Evolutionary conservation across 2,113 vertebrate species (phyloP).

Genomic region (Bathybates hornii): DNA sequence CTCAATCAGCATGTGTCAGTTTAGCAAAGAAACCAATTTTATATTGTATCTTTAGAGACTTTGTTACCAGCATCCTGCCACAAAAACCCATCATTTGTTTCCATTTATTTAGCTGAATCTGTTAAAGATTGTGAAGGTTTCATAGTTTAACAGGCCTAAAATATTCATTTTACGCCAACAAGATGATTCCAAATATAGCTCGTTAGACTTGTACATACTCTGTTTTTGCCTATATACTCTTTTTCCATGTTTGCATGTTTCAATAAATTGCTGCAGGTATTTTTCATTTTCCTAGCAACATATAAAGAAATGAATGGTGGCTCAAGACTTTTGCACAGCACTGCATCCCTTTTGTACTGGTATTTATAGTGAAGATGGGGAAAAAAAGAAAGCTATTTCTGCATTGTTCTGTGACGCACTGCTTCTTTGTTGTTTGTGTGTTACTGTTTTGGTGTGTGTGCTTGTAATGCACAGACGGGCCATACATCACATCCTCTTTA

Average conservation of each 20-base stretch:
- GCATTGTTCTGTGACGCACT: not conserved
- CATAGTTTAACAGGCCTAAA: not conserved
- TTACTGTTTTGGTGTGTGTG: constrained; percentile 18
- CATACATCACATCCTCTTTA: constrained; percentile 76
- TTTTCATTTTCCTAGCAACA: not conserved
- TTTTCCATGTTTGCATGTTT: not conserved
- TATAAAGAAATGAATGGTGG: not conserved
- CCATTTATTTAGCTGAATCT: not conserved
- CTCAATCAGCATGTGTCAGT: not conserved
- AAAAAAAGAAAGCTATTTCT: not conserved
- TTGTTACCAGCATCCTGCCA: not conserved
- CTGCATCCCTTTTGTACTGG: constrained; percentile 3
- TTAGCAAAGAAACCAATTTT: not conserved
- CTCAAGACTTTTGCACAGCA: not conserved
- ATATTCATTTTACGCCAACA: not conserved
- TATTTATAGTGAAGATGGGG: not conserved
- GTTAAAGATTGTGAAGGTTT: not conserved
- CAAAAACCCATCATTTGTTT: not conserved
- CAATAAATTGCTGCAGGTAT: not conserved
- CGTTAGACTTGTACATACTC: not conserved
- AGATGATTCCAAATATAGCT: not conserved
- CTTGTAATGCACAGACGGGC: constrained; percentile 61
- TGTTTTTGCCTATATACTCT: not conserved
- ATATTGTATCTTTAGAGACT: not conserved
- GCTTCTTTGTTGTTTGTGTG: constrained; percentile 18